Conservation (phyloP, 2,888 invertebrate genomes). For the Spodoptera picta region DNA sequence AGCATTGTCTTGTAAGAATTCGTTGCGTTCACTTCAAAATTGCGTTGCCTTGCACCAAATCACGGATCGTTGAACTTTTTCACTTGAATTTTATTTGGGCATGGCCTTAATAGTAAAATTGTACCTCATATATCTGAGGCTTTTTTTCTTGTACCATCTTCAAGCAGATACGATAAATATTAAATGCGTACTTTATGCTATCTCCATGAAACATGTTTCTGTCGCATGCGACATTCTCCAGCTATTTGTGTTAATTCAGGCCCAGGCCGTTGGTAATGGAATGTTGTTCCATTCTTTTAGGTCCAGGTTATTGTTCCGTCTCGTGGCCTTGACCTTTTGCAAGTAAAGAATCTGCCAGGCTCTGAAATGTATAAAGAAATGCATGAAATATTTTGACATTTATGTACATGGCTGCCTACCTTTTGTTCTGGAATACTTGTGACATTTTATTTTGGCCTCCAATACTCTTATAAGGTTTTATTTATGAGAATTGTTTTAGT, state of each 20-base stretch:
- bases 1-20: neutral
- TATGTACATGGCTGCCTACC: constrained; percentile 20
- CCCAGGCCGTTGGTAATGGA: constrained; percentile 37
- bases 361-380: constrained; percentile 30
- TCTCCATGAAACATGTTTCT: constrained; percentile 43
- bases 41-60: constrained; percentile 7
- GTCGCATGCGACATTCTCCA: constrained; percentile 50
- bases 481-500: constrained; percentile 12
- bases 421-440: constrained; percentile 28
- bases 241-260: constrained; percentile 48
- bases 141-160: constrained; percentile 9
- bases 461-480: constrained; percentile 8
- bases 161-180: constrained; percentile 14
- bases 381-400: constrained; percentile 30
- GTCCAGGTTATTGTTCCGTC: constrained; percentile 29
- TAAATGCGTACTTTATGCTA: constrained; percentile 18
- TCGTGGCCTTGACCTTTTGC: constrained; percentile 45
- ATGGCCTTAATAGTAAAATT: constrained; percentile 3
- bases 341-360: constrained; percentile 13
- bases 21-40: constrained; percentile 19
- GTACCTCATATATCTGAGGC: constrained; percentile 4
- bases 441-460: constrained; percentile 14
- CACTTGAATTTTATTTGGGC: constrained; percentile 5
- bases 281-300: constrained; percentile 49
- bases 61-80: constrained; percentile 1